A percentile compares a stretch with the other conserved stretches of the same genome.
These are phyloP conservation scores for Drosophila bunnanda DNA, from an alignment of 2,888 invertebrate genomes.

Conservation along the genomic window DNA sequence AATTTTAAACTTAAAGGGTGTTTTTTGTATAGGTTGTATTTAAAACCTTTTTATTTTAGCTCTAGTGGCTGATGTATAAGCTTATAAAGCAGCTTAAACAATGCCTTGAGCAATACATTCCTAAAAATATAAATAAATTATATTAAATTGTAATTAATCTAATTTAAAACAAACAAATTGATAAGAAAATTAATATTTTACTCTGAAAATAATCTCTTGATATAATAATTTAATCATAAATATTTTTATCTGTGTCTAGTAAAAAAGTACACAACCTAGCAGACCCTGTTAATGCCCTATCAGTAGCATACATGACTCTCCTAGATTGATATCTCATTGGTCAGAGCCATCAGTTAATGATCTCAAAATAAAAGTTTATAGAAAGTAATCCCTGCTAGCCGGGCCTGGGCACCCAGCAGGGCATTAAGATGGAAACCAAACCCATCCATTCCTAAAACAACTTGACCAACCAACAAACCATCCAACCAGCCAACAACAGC, in stretches of 20 bases:
- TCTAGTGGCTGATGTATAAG: background rate
- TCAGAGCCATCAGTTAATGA: conserved; percentile 16
- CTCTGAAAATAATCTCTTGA: too few relatives aligned
- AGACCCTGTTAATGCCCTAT: conserved; percentile 19
- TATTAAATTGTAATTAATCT: background rate
- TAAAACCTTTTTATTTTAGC: background rate
- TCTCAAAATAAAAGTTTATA: conserved; percentile 1
- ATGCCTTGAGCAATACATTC: background rate
- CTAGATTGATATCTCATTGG: conserved; percentile 19
- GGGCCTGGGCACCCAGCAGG: conserved; percentile 5
- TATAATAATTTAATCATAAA: too few relatives aligned
- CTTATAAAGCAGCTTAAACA: background rate
- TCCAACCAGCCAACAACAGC: background rate
- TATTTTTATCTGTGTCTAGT: background rate
- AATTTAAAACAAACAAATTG: background rate
- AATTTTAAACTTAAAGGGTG: background rate
- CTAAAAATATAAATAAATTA: background rate
- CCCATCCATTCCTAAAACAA: conserved; percentile 23
- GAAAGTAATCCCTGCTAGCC: background rate
- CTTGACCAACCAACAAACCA: conserved; percentile 38
- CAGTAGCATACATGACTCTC: background rate
- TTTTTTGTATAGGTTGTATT: background rate
- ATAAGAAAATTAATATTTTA: too few relatives aligned
- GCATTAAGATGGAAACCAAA: conserved; percentile 22
- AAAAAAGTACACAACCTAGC: background rate